Evolutionary conservation across 92 coral and sea anemone species (phyloP).

Genomic region (Umimayanthus chanpuru): DNA sequence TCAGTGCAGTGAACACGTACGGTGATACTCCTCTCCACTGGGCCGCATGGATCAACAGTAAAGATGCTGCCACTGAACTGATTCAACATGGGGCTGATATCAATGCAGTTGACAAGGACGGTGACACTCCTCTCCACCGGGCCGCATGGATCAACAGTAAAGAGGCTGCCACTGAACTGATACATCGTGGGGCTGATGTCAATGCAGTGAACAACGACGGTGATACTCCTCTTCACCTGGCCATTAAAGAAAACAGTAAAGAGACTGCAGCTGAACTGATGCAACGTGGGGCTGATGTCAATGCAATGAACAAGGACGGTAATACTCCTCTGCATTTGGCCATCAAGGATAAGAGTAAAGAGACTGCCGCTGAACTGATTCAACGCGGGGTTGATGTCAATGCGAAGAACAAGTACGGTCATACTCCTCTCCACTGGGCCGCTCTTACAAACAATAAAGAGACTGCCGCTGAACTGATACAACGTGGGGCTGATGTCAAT

Average conservation of each 20-base stretch:
- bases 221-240: neutral
- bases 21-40: neutral
- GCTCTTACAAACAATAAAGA: neutral
- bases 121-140: neutral
- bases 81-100: neutral
- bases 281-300: neutral
- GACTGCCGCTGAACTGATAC: neutral
- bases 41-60: neutral
- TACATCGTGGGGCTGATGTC: neutral
- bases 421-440: constrained; percentile 4
- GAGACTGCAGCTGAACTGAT: neutral
- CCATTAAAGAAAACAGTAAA: neutral
- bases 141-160: neutral
- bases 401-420: neutral
- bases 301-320: too few species aligned
- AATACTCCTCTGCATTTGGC: neutral
- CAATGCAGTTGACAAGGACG: too few species aligned
- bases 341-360: neutral
- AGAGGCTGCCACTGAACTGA: neutral
- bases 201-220: too few species aligned
- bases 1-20: neutral
- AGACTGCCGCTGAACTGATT: neutral
- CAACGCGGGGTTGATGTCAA: neutral
- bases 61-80: neutral
- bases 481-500: too few species aligned